These are phyloP conservation scores for Phrynocephalus guinanensis DNA, from an alignment of 2,797 vertebrate genomes.

Conservation along the genomic window DNA sequence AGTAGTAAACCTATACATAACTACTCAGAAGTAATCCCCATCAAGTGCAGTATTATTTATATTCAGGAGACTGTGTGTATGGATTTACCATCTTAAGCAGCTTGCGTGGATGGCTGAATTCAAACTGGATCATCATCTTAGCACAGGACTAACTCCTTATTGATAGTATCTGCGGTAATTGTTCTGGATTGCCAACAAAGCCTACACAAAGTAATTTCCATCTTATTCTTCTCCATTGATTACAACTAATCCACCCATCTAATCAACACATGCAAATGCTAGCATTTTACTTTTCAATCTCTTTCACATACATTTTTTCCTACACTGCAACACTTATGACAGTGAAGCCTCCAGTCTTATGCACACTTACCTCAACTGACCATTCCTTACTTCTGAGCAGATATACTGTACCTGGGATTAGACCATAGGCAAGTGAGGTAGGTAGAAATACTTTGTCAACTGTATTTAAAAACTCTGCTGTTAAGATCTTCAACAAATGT, in stretches of 20 bases:
- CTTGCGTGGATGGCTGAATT: background rate
- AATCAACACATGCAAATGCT: background rate
- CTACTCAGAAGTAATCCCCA: background rate
- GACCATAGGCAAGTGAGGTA: background rate
- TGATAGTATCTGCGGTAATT: background rate
- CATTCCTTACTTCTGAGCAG: background rate
- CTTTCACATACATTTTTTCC: background rate
- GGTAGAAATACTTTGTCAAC: background rate
- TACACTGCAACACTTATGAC: background rate
- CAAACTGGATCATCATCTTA: background rate
- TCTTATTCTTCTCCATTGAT: background rate
- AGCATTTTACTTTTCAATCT: constrained; percentile 4
- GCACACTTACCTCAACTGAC: background rate
- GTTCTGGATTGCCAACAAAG: too few species aligned
- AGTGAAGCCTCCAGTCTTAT: background rate
- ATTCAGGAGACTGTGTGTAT: too few species aligned
- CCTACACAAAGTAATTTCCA: background rate
- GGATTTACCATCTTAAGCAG: background rate
- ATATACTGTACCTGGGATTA: background rate
- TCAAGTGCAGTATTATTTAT: too few species aligned
- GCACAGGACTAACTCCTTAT: background rate
- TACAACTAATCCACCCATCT: background rate
- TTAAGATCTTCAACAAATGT: background rate
- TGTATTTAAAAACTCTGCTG: background rate
- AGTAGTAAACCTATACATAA: background rate